A percentile compares a stretch with the other conserved stretches of the same genome.
Conservation (phyloP, 2,797 vertebrate genomes). For the Silurus aristotelis region DNA sequence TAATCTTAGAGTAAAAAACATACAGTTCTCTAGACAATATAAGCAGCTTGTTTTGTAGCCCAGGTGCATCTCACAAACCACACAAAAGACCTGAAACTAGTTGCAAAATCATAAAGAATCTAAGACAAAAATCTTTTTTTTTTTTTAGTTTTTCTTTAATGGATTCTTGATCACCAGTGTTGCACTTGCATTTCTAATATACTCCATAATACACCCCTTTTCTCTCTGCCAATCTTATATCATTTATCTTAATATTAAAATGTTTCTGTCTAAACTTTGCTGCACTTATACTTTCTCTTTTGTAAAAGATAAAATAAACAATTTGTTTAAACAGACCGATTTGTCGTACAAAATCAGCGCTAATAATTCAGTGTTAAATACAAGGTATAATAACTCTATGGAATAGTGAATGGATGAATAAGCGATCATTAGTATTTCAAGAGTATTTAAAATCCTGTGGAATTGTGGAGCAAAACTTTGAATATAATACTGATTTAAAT, state of each 20-base stretch:
- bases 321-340: background rate
- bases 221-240: background rate
- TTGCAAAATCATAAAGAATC: background rate
- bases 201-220: background rate
- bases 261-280: background rate
- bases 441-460: background rate
- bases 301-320: no score
- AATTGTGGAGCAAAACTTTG: background rate
- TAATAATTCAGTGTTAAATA: background rate
- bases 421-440: background rate
- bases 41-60: background rate
- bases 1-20: no score
- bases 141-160: background rate
- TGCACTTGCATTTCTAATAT: background rate
- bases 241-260: background rate
- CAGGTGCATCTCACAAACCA: background rate
- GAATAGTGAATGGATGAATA: no score
- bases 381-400: background rate
- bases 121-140: background rate
- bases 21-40: background rate
- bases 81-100: background rate
- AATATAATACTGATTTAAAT: background rate
- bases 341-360: background rate
- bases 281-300: no score
- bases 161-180: background rate